Conservation (phyloP, 2,113 vertebrate genomes). For the Pelmatolapia mariae region DNA sequence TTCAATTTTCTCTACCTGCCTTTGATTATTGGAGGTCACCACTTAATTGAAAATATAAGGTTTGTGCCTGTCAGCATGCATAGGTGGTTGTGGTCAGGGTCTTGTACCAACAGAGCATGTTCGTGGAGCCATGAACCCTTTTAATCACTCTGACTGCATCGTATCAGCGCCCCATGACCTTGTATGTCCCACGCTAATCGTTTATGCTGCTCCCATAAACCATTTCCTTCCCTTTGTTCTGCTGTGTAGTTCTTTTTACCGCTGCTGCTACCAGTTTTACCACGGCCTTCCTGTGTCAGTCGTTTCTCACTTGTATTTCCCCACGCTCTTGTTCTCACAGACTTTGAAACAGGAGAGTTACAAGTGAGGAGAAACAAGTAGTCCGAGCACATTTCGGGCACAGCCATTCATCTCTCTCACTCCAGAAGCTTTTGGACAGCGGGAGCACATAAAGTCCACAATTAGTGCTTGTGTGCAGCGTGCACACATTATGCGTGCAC, state of each 20-base stretch:
- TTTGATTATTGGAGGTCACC: not conserved
- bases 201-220: constrained; percentile 1
- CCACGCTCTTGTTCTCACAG: not conserved
- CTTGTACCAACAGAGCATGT: not conserved
- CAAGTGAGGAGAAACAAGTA: not conserved
- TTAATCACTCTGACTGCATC: constrained; percentile 3
- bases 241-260: not conserved
- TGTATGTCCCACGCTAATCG: not conserved
- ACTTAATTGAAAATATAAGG: not conserved
- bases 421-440: not conserved
- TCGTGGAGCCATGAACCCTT: not conserved
- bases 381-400: not conserved
- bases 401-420: not conserved
- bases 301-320: not conserved
- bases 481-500: not conserved
- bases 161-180: not conserved
- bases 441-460: not conserved
- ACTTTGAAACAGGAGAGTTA: not conserved
- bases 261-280: not conserved
- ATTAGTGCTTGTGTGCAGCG: not conserved
- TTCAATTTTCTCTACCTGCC: not conserved
- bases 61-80: not conserved
- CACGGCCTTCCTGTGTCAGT: not conserved
- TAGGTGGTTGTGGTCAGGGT: not conserved
- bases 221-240: constrained; percentile 15